phyloP scores from a whole-genome alignment of 2,797 vertebrate species.

The Spinus olivaceus region DNA sequence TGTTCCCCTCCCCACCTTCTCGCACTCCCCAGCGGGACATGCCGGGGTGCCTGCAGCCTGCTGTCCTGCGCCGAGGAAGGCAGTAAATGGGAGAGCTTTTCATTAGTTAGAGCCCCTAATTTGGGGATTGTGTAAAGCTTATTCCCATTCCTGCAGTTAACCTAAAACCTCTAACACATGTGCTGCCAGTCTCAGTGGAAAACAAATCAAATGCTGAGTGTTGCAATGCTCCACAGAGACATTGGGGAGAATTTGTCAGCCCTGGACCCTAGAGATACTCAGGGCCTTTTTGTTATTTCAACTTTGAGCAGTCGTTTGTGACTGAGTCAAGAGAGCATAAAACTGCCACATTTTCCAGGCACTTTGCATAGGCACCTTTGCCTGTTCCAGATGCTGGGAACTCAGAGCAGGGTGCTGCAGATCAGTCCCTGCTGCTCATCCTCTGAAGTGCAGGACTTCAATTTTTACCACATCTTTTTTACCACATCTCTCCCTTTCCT shows the following conservation, averaged over 20 bases:
- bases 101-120: background rate
- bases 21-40: fast-evolving
- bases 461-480: background rate
- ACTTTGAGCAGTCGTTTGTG: background rate
- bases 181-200: background rate
- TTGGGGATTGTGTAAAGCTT: background rate
- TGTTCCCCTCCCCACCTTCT: background rate
- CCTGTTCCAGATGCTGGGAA: fast-evolving
- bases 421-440: fast-evolving
- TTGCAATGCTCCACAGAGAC: background rate
- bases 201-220: background rate
- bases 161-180: background rate
- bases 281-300: background rate
- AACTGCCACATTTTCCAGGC: background rate
- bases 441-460: background rate
- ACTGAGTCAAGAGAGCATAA: background rate
- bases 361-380: fast-evolving
- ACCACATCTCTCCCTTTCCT: background rate
- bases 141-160: slow-evolving; percentile 15
- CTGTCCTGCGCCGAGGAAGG: background rate
- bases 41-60: background rate
- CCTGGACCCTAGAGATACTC: background rate
- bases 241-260: background rate
- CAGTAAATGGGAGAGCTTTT: background rate
- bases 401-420: background rate